phyloP scores from a whole-genome alignment of 2,113 vertebrate species.

The Potamarius usumacintae region DNA sequence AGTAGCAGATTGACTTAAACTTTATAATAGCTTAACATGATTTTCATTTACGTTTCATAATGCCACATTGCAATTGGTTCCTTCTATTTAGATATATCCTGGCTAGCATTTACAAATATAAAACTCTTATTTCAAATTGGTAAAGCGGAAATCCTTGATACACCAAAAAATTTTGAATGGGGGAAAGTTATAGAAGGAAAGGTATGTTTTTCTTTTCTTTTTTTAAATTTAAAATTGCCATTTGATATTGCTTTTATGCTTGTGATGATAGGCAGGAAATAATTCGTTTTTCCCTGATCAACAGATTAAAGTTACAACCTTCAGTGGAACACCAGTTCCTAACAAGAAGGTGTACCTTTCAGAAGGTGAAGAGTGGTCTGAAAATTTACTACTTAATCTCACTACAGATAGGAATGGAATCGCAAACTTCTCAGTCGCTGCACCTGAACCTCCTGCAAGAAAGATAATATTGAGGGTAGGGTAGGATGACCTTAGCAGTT shows the following conservation, averaged over 20 bases:
- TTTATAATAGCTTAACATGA: neutral
- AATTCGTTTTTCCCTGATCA: neutral
- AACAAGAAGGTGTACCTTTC: slow-evolving; percentile 56
- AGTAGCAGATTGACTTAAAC: neutral
- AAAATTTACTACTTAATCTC: slow-evolving; percentile 51
- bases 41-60: neutral
- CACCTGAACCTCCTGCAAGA: neutral
- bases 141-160: slow-evolving; percentile 62
- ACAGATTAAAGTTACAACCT: slow-evolving; percentile 62
- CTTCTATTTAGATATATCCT: neutral
- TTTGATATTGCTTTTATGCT: neutral
- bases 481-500: neutral
- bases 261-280: neutral
- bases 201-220: slow-evolving; percentile 39
- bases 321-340: slow-evolving; percentile 54
- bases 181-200: slow-evolving; percentile 61
- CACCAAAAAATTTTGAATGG: slow-evolving; percentile 58
- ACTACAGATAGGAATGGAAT: slow-evolving; percentile 66
- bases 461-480: slow-evolving; percentile 56
- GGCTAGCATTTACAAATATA: slow-evolving; percentile 11
- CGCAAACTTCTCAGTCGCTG: slow-evolving; percentile 61
- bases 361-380: slow-evolving; percentile 12
- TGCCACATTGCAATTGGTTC: neutral
- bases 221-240: neutral
- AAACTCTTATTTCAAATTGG: slow-evolving; percentile 54